phyloP scores from a whole-genome alignment of 2,113 vertebrate species.

The Sitta europaea region DNA sequence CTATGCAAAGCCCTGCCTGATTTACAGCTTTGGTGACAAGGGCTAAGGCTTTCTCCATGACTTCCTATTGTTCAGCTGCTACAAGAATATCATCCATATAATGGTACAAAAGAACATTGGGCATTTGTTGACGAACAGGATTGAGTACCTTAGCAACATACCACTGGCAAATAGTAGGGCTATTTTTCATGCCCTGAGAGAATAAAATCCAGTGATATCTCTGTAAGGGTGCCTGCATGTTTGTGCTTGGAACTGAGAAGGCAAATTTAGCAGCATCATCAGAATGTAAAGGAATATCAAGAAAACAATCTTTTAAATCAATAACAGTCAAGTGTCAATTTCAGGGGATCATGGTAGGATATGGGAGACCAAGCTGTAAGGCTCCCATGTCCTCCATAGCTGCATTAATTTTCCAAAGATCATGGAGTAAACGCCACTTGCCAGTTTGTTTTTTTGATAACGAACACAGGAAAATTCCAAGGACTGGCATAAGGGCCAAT shows the following conservation, averaged over 20 bases:
- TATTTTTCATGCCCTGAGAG: background rate
- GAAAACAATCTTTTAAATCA: background rate
- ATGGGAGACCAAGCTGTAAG: background rate
- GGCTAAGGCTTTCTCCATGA: background rate
- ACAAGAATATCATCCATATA: background rate
- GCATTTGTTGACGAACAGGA: background rate
- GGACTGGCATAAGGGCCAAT: background rate
- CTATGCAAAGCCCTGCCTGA: background rate
- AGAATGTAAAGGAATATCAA: background rate
- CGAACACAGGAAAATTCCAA: background rate
- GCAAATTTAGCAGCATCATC: background rate
- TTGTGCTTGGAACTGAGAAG: background rate
- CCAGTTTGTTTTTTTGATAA: background rate
- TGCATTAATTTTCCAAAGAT: background rate
- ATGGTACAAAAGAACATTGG: background rate
- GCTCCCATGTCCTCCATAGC: too few relatives aligned
- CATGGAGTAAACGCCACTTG: background rate
- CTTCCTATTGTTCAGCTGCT: background rate
- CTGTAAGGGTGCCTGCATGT: background rate
- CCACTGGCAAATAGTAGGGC: background rate
- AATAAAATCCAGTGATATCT: background rate
- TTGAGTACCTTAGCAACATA: background rate
- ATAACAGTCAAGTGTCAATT: background rate
- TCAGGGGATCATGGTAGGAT: background rate
- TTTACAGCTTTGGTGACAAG: background rate